A percentile compares a stretch with the other conserved stretches of the same genome.
These are phyloP conservation scores for Agelaius tricolor DNA, from an alignment of 2,113 vertebrate genomes.

Conservation along the genomic window DNA sequence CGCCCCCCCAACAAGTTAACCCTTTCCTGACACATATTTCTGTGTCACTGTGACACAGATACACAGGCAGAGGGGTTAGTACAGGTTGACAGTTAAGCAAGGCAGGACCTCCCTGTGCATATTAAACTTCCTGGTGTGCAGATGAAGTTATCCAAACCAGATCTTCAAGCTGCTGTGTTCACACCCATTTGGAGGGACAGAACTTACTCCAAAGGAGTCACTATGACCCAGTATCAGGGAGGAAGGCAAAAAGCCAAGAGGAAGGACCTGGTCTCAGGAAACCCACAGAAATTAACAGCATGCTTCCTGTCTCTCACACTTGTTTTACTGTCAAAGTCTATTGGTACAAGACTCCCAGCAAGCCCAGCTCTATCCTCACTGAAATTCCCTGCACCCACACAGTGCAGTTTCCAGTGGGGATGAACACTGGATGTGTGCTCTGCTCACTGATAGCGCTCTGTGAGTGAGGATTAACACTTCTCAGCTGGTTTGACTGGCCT, in stretches of 20 bases:
- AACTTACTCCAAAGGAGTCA: not conserved
- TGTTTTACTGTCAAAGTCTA: not conserved
- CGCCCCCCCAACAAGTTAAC: constrained; percentile 23
- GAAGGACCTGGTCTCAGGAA: not conserved
- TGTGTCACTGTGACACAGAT: not conserved
- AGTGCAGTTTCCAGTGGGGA: not conserved
- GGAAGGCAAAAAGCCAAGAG: not conserved
- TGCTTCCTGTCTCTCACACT: not conserved
- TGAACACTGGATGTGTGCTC: not conserved
- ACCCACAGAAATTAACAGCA: not conserved
- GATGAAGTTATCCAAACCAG: not conserved
- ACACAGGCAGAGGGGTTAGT: not conserved
- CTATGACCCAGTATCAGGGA: not conserved
- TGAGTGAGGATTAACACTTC: fast-evolving
- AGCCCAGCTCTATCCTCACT: not conserved
- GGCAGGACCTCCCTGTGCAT: not conserved
- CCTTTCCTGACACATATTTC: not conserved
- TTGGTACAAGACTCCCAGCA: not conserved
- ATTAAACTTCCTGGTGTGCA: not conserved
- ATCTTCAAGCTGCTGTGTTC: not conserved
- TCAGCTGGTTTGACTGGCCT: not conserved
- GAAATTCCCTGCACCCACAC: not conserved
- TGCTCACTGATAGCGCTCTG: fast-evolving
- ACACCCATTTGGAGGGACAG: not conserved
- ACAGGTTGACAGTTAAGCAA: not conserved